These are phyloP conservation scores for Amphiprion clarkii DNA, from an alignment of 2,797 vertebrate species.

Conservation along the genomic window DNA sequence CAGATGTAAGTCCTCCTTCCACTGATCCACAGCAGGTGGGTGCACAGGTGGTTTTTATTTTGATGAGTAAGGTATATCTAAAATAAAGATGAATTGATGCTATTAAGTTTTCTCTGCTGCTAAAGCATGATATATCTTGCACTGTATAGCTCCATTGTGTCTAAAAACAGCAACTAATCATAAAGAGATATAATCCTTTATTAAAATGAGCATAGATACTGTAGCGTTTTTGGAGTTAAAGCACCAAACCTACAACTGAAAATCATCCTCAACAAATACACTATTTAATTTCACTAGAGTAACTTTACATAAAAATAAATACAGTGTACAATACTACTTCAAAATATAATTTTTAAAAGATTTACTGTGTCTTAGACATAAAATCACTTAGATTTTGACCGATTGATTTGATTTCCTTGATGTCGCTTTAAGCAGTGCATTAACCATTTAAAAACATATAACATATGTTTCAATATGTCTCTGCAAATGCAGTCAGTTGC, in stretches of 20 bases:
- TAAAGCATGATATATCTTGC: not conserved
- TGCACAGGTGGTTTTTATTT: constrained; percentile 3
- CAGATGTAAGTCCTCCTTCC: constrained; percentile 52
- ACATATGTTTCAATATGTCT: no score
- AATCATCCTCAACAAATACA: no score
- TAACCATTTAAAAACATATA: no score
- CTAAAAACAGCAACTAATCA: not conserved
- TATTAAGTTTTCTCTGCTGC: no score
- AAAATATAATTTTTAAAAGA: no score
- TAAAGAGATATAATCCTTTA: no score
- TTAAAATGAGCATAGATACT: no score
- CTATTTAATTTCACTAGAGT: not conserved
- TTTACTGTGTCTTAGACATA: no score
- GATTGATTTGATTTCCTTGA: not conserved
- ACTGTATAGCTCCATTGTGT: not conserved
- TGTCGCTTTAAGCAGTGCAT: not conserved
- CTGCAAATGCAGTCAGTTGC: no score
- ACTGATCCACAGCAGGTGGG: constrained; percentile 64
- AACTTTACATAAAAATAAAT: not conserved
- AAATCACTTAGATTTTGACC: not conserved
- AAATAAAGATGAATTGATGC: not conserved
- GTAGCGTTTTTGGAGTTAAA: no score
- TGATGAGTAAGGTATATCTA: not conserved
- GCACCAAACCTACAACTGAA: no score
- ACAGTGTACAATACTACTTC: not conserved